Base-by-base conservation (phyloP, 2,113 vertebrate genomes). In the Genyomyrus donnyi region DNA sequence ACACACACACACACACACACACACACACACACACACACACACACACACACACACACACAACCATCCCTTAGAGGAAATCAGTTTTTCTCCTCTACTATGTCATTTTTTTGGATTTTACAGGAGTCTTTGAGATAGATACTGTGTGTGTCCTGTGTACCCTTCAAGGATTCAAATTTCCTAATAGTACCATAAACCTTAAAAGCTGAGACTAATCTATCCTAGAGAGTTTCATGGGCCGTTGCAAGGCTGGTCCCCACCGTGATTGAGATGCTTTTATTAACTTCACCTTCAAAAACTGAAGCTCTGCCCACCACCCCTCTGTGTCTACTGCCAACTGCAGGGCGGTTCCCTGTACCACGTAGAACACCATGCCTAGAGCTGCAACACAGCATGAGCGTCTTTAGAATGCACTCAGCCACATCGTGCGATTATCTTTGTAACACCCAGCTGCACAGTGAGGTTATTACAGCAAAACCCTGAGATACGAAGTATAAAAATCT, bases 121-220 rank as follows among this genome's bases (percentile, higher is more conserved):
- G 1, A 35, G 35, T 5, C 35, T 80, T 39, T 42, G 35, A 80
- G 74, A 42, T 80, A 39, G 74, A 42, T 42, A 42, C 17, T 42
- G 31, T 42, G 74, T 80, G 15, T 80, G 74, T 80, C 74, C 74
- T 19, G 19, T 42, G 13, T 80, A 19, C 74, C 74, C 74, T 80
- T 80, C 74, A 80, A 80, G 74, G 74, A 80, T 80, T 80, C 74
- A 80, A 80, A 80, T 80, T 80, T 80, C 74, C 74, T 80, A 80
- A 80, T 80, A 80, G 74, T 80, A 80, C 15, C 74, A 80, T 80
- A 80, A 80, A 80, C 74, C 74, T 80, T 80, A 80, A 80, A 80
- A 80, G 31, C 74, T 80, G 74, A 80, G 74, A 80, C 74, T 80
- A 80, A 80, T 80, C 74, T 80, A 80, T 80, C 74, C 74, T 80